Percentiles rank a stretch among this genome's conserved stretches.
These are phyloP conservation scores for Achlya flavicornis DNA, from an alignment of 2,888 invertebrate genomes.

Conservation along the genomic window DNA sequence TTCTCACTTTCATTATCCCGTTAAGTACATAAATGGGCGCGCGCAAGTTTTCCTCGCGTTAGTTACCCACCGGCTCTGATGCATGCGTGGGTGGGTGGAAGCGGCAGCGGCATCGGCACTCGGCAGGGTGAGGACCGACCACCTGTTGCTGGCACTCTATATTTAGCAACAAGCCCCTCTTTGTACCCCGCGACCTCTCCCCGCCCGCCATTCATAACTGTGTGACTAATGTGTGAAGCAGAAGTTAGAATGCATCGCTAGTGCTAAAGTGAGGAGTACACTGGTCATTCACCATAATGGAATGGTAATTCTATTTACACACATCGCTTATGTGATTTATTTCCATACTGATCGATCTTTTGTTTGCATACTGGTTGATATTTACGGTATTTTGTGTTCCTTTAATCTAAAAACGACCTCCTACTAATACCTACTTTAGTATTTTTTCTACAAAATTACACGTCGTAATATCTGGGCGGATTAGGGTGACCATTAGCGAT, in stretches of 20 bases:
- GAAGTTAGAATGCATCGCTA: conserved; percentile 38
- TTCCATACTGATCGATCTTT: conserved; percentile 6
- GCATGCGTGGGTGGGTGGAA: conserved; percentile 54
- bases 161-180: conserved; percentile 59
- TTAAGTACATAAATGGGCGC: conserved; percentile 21
- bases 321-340: conserved; percentile 6
- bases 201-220: conserved; percentile 72
- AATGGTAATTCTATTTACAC: conserved; percentile 5
- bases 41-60: conserved; percentile 28
- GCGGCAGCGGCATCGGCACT: not conserved
- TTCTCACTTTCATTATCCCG: conserved; percentile 38
- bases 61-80: conserved; percentile 16
- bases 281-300: conserved; percentile 15
- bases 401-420: not conserved
- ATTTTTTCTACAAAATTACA: not conserved
- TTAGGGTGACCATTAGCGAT: not conserved
- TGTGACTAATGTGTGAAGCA: conserved; percentile 77
- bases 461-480: not conserved
- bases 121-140: conserved; percentile 55
- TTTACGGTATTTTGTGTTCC: not conserved
- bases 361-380: not conserved
- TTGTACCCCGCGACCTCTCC: conserved; percentile 37
- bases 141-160: conserved; percentile 76
- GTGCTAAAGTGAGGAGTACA: conserved; percentile 26
- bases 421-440: not conserved